phyloP scores from a whole-genome alignment of 2,888 invertebrate genomes.

The Netelia inedita region DNA sequence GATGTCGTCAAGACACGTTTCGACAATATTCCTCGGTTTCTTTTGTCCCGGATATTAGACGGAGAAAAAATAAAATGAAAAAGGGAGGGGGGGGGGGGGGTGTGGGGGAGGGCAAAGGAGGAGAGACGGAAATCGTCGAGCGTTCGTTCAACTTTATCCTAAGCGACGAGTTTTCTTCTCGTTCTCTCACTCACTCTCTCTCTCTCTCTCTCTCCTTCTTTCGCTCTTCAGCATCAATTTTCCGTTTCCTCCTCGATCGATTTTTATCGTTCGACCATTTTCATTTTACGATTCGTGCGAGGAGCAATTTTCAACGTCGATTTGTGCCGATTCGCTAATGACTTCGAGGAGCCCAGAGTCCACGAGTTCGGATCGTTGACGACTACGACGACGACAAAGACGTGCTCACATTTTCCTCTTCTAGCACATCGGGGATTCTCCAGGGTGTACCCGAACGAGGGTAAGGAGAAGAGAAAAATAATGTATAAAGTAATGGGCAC shows the following conservation, averaged over 20 bases:
- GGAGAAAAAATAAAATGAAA: constrained; percentile 24
- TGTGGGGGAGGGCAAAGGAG: not conserved
- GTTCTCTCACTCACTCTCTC: no score
- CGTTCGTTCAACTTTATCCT: constrained; percentile 47
- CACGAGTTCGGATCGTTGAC: constrained; percentile 21
- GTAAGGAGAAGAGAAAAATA: not conserved
- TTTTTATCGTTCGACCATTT: constrained; percentile 50
- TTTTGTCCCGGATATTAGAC: constrained; percentile 40
- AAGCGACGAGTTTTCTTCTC: constrained; percentile 26
- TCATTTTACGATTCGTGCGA: constrained; percentile 44
- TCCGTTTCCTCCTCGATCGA: not conserved
- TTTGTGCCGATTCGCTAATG: constrained; percentile 61
- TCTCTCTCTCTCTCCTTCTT: not conserved
- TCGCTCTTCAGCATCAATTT: constrained; percentile 32
- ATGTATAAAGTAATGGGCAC: not conserved
- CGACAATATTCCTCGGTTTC: constrained; percentile 24
- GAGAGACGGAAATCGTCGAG: constrained; percentile 19
- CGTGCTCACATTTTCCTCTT: constrained; percentile 34
- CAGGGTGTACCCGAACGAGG: constrained; percentile 5
- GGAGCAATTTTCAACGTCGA: constrained; percentile 46
- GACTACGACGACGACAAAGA: constrained; percentile 13
- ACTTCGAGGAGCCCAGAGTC: constrained; percentile 17
- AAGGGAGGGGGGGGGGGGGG: not conserved
- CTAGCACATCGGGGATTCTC: not conserved
- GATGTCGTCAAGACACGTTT: constrained; percentile 42